A percentile compares a stretch with the other conserved stretches of the same genome.
These are phyloP conservation scores for Microcebus jonahi DNA, from an alignment of 2,113 vertebrate species.

Conservation along the genomic window DNA sequence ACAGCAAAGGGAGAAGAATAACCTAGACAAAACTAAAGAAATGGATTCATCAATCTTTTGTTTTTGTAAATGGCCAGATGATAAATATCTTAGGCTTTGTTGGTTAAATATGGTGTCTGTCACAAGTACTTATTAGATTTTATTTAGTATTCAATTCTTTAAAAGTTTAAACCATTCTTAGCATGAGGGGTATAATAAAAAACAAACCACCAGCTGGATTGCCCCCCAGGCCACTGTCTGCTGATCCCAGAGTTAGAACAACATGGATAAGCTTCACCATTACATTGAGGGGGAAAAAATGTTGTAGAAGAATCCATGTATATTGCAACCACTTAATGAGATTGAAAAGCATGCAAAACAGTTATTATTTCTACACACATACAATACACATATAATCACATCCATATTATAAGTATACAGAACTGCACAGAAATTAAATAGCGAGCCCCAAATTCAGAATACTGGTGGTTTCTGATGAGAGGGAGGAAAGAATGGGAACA, in stretches of 20 bases:
- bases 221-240: background rate
- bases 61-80: background rate
- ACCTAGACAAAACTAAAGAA: background rate
- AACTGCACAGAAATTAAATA: constrained; percentile 20
- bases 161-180: constrained; percentile 20
- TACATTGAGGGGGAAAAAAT: background rate
- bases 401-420: background rate
- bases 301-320: background rate
- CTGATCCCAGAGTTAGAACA: background rate
- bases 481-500: background rate
- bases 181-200: background rate
- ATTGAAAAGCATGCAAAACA: background rate
- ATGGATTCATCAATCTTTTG: background rate
- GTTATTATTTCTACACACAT: background rate
- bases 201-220: background rate
- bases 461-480: background rate
- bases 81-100: background rate
- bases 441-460: background rate
- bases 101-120: background rate
- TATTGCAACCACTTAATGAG: background rate
- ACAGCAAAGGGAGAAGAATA: background rate
- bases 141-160: constrained; percentile 20
- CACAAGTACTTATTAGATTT: constrained; percentile 17
- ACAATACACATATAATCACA: background rate
- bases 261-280: background rate